Evolutionary conservation across 2,888 invertebrate genomes (phyloP), one percentile per base, ranked within the genome.

Genomic region (Bhutanitis thaidina): DNA sequence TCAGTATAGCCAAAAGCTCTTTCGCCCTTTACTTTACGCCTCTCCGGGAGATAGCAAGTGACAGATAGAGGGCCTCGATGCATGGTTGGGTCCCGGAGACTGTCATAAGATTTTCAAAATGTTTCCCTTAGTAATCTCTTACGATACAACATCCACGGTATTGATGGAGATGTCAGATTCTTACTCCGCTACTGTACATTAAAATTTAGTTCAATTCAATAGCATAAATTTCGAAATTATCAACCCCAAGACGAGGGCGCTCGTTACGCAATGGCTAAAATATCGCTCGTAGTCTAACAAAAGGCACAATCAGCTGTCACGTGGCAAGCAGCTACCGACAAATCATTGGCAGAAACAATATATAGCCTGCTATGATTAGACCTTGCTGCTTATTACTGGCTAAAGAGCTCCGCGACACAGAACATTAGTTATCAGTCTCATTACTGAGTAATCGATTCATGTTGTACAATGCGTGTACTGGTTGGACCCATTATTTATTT

Each of bases 391-490:
- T 30, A 51, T 51, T 46, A 45, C 51, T 40, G 35, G 45, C 40
- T 51, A 51, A 51, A 51, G 51, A 46, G 51, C 51, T 51, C 30
- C 45, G 27, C 41, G 45, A 51, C 40, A 41, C 45, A 36, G 30
- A 45, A 35, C 41, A 51, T 51, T 51, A 51, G 39, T 50, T 50
- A 50, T 27, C 32, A 44, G 30, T 9, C 36, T 46, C 45, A 46
- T 46, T 45, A 51, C 43, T 38, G 36, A 46, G 51, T 36, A 45
- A 46, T 51, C 45, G 45, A 36, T 41, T 36, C 40, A 45, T 46
- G 36, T 41, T 41, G 14, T 35, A 45, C 45, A 36, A 39, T 45
- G n/a, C 20, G 20, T 25, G 7, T 35, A 36, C 20, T 16, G 20
- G 10, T 34, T 12, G 34, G 20, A 30, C 27, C 25, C 45, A 51